phyloP scores from a whole-genome alignment of 1,140 invertebrate genomes.

The Gerris buenoi region DNA sequence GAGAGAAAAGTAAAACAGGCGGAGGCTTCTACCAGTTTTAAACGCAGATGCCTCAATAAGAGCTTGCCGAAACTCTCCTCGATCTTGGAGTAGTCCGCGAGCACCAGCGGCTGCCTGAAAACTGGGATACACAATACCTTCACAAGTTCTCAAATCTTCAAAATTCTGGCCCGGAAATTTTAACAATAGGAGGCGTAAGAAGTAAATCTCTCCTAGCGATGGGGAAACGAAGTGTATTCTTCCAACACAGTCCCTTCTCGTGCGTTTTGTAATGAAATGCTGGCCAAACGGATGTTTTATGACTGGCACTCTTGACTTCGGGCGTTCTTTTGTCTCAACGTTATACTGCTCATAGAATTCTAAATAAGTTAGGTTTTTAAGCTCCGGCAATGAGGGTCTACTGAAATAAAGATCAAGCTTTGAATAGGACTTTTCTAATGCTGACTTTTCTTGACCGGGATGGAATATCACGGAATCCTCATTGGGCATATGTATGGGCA shows the following conservation, averaged over 20 bases:
- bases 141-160: neutral
- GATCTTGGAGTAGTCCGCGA: neutral
- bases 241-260: neutral
- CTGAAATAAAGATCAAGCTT: too few species aligned
- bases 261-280: neutral
- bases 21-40: neutral
- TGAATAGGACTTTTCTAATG: too few species aligned
- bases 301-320: too few species aligned
- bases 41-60: neutral
- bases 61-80: neutral
- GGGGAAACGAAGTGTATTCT: neutral
- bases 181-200: neutral
- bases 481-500: too few species aligned
- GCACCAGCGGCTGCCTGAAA: neutral
- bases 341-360: too few species aligned
- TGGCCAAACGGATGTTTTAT: too few species aligned
- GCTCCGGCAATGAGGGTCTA: too few species aligned
- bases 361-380: too few species aligned
- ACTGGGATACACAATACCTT: neutral
- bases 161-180: neutral
- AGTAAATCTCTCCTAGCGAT: neutral
- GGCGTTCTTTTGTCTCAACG: too few species aligned
- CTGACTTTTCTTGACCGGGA: too few species aligned
- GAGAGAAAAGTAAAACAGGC: neutral
- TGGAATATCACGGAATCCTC: too few species aligned